Conservation (phyloP, 2,113 vertebrate genomes). For the Campylomormyrus tamandua region DNA sequence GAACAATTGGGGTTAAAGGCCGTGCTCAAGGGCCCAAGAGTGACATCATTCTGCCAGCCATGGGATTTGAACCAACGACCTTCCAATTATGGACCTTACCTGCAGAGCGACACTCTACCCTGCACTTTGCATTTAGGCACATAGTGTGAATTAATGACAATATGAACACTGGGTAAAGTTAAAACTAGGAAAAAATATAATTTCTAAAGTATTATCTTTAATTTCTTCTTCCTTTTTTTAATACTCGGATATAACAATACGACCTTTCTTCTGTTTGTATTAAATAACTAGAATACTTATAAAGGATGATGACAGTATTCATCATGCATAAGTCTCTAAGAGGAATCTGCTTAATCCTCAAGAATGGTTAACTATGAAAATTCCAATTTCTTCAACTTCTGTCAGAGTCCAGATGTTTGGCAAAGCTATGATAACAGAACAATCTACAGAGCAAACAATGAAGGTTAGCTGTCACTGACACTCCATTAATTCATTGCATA, state of each 20-base stretch:
- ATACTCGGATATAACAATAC: neutral
- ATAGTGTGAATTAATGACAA: neutral
- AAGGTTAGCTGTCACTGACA: conserved; percentile 27
- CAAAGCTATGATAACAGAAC: conserved; percentile 25
- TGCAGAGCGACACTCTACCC: neutral
- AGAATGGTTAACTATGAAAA: conserved; percentile 23
- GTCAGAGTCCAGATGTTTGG: conserved; percentile 29
- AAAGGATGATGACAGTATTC: neutral
- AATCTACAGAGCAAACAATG: conserved; percentile 31
- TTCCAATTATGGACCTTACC: neutral
- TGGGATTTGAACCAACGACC: neutral
- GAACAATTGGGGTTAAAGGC: neutral
- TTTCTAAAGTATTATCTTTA: neutral
- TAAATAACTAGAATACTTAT: neutral
- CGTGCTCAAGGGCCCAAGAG: neutral
- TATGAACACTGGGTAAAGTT: neutral
- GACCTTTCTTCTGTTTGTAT: neutral
- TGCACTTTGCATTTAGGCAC: neutral
- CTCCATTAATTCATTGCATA: conserved; percentile 31
- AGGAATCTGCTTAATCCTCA: conserved; percentile 8
- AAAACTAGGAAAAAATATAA: neutral
- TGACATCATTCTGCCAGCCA: neutral
- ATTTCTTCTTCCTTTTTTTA: conserved; percentile 1
- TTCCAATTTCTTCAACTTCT: conserved; percentile 19
- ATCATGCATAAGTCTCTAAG: neutral